Base-by-base conservation (phyloP, 2,113 vertebrate genomes). In the Tragelaphus strepsiceros region DNA sequence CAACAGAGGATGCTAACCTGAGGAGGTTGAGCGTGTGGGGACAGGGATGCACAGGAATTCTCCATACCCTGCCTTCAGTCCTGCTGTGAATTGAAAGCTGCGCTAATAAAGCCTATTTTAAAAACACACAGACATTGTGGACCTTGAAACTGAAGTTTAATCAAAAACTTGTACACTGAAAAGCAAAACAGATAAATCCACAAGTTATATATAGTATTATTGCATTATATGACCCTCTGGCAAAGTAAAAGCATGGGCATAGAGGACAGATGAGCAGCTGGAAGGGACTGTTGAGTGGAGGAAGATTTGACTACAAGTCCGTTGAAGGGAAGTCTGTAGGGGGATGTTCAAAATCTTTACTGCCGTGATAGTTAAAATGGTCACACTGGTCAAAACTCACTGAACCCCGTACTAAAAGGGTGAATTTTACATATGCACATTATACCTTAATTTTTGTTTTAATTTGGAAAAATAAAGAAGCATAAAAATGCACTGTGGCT, bases 1-100 rank as follows among this genome's bases (percentile, higher is more conserved):
- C 53, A 3, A 16, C 2, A 0, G 19, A 10, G 5, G 14, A 39
- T 16, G 17, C 16, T 5, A 30, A 32, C 2, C 0, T 2, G 28
- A 28, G 5, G 54, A 30, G 3, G 15, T 0, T 12, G 39, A 39
- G 32, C 24, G 0, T 22, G 16, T 7, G n/a, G 64, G 1, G 7
- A 0, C 24, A 21, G 43, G 43, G 24, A 21, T 11, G 1, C 9
- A 12, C 21, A 1, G 22, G 67, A 5, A 30, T 21, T 53, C 80
- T 15, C 49, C 39, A 1, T 39, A 49, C 12, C 26, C 51, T 1
- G 24, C 54, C 5, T 1, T 77, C 24, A 10, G 10, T 51, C 35
- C 39, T 16, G 14, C n/a, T n/a, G 35, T 16, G 28, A 61, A 17
- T 2, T 46, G n/a, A 90, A 46, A 59, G 32, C 24, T n/a, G 12